Evolutionary conservation across 2,113 vertebrate genomes (phyloP).

Genomic region (Hippocampus abdominalis): DNA sequence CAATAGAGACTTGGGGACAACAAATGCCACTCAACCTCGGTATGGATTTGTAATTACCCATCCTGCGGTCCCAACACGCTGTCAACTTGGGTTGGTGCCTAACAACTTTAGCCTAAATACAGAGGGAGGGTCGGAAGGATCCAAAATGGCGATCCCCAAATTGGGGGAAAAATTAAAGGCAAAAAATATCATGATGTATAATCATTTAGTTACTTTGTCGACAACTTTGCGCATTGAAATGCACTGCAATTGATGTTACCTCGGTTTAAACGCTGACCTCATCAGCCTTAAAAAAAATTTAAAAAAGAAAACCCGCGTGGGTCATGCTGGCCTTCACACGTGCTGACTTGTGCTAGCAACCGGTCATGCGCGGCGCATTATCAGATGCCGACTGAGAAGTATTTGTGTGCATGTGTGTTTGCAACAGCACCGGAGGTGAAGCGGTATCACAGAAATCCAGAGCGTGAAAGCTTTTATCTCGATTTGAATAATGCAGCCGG

Average conservation of each 20-base stretch:
- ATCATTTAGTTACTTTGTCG: not conserved
- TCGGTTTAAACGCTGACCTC: not conserved
- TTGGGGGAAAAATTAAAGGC: not conserved
- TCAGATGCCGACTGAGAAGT: constrained; percentile 26
- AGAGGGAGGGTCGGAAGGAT: too few species aligned
- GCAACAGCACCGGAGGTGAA: constrained; percentile 32
- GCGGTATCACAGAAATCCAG: constrained; percentile 33
- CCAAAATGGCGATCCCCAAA: too few species aligned
- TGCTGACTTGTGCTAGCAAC: constrained; percentile 23
- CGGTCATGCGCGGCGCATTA: constrained; percentile 33
- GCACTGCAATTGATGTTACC: not conserved
- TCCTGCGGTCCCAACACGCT: not conserved
- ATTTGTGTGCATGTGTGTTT: constrained; percentile 5
- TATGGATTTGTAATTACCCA: constrained; percentile 17
- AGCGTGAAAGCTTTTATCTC: constrained; percentile 46
- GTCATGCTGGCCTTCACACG: constrained; percentile 10
- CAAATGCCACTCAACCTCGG: constrained; percentile 25
- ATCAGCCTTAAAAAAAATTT: not conserved
- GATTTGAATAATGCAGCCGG: constrained; percentile 36
- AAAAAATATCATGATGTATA: not conserved
- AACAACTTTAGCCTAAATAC: not conserved
- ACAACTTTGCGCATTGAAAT: not conserved
- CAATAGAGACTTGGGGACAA: constrained; percentile 17
- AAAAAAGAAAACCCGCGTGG: not conserved
- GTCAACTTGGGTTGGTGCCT: constrained; percentile 7